Conservation (phyloP, 2,888 invertebrate species). For the Gymnocheta viridis region DNA sequence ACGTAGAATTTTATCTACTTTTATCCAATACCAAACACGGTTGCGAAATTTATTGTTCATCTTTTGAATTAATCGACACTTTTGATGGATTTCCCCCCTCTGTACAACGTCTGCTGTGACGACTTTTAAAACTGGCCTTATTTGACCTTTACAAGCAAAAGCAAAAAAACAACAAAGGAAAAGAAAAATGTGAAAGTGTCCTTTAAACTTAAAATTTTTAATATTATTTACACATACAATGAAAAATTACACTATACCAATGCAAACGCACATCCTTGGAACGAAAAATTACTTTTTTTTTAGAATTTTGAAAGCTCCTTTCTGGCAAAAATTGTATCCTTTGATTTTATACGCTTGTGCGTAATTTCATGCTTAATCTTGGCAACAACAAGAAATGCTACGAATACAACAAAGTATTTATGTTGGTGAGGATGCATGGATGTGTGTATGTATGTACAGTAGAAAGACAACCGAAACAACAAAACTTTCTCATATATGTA, state of each 20-base stretch:
- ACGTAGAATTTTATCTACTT: too few relatives aligned
- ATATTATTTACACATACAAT: constrained; percentile 24
- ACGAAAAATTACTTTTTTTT: constrained; percentile 28
- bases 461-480: too few relatives aligned
- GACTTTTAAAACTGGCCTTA: not conserved
- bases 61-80: too few relatives aligned
- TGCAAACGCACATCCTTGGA: not conserved
- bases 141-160: not conserved
- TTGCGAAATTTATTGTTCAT: too few relatives aligned
- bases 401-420: not conserved
- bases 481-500: too few relatives aligned
- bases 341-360: constrained; percentile 72
- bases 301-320: constrained; percentile 17
- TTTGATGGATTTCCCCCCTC: too few relatives aligned
- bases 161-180: not conserved
- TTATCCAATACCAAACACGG: too few relatives aligned
- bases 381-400: constrained; percentile 4
- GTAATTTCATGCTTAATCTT: constrained; percentile 22
- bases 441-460: too few relatives aligned
- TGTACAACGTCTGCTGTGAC: too few relatives aligned
- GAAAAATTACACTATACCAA: constrained; percentile 41
- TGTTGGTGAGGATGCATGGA: not conserved
- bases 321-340: constrained; percentile 42
- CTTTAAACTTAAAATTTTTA: constrained; percentile 20
- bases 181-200: constrained; percentile 30